These are phyloP conservation scores for Xiphophorus hellerii DNA, from an alignment of 2,113 vertebrate species.

Conservation along the genomic window DNA sequence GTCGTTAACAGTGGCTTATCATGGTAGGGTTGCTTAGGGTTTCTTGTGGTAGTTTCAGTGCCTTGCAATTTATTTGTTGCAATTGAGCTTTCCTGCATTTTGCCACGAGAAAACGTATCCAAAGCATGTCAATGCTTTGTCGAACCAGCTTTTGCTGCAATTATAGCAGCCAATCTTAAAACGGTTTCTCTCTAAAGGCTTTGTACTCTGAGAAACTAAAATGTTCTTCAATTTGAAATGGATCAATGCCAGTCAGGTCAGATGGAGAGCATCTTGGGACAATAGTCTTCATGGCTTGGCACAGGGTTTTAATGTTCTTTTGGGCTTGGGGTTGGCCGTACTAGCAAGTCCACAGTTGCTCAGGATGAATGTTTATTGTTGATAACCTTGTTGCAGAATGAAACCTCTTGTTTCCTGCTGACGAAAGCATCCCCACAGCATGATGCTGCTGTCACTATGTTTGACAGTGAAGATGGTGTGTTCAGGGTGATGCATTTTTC, in stretches of 20 bases:
- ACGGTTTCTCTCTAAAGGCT: too few species aligned
- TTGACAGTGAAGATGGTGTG: background rate
- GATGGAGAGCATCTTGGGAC: too few species aligned
- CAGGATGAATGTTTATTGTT: background rate
- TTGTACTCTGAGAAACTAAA: too few species aligned
- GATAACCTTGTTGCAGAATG: background rate
- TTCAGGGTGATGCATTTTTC: too few species aligned
- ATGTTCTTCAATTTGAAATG: background rate
- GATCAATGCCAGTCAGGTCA: too few species aligned
- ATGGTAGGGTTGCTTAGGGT: background rate
- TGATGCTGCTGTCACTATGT: background rate
- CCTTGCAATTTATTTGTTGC: background rate
- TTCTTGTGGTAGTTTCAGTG: background rate
- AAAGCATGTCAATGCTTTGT: too few species aligned
- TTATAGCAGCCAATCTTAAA: too few species aligned
- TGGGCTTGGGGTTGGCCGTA: background rate
- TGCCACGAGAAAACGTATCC: background rate
- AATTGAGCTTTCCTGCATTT: background rate
- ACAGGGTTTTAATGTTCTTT: background rate
- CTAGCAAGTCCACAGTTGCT: too few species aligned
- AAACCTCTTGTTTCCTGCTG: too few species aligned
- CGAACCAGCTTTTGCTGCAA: too few species aligned
- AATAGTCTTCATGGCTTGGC: too few species aligned
- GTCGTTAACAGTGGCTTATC: background rate
- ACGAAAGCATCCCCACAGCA: background rate